Base-by-base conservation (phyloP, 2,888 invertebrate genomes). In the Microctonus brassicae region DNA sequence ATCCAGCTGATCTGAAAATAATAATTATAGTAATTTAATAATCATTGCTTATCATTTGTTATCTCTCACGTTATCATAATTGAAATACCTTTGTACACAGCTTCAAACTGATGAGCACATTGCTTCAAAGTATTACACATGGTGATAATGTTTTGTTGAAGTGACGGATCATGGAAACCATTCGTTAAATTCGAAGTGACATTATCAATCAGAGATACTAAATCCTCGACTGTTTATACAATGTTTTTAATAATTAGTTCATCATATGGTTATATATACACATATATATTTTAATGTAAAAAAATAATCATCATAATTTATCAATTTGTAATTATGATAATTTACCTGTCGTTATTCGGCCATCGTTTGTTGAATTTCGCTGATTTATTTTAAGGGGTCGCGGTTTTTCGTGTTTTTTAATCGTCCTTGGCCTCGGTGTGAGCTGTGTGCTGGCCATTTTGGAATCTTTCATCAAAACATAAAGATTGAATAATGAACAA, bases 71-170 rank as follows among this genome's bases (percentile, higher is more conserved):
- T 20, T 11, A 17, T 24, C 2, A 0, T 17, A 47, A 13, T 24
- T 13, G 11, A 9, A 33, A 34, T 82, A 89, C 89, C 89, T 89
- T 95, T 95, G 83, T 94, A 95, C 76, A 94, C 90, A 78, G 92
- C 90, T 90, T 96, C 96, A 82, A 96, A 89, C 87, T 95, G 94
- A 79, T 93, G 93, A 75, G 95, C 89, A 77, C 87, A 88, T 13
- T 93, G 91, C 87, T 95, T 95, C 77, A 96, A 89, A 87, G 94
- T 94, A 85, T 94, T 92, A 86, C 94, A 93, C 89, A 96, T 91
- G 81, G 93, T 91, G 71, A 93, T 90, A 83, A 95, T 93, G 84
- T 92, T 93, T 84, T 92, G 92, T 83, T 93, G 92, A 79, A 93
- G 89, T 76, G 90, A 90, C 86, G 90, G 90, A 87, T 93, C 93